A percentile compares a stretch with the other conserved stretches of the same genome.
These are phyloP conservation scores for Acomys russatus DNA, from an alignment of 2,797 vertebrate species.

Conservation along the genomic window DNA sequence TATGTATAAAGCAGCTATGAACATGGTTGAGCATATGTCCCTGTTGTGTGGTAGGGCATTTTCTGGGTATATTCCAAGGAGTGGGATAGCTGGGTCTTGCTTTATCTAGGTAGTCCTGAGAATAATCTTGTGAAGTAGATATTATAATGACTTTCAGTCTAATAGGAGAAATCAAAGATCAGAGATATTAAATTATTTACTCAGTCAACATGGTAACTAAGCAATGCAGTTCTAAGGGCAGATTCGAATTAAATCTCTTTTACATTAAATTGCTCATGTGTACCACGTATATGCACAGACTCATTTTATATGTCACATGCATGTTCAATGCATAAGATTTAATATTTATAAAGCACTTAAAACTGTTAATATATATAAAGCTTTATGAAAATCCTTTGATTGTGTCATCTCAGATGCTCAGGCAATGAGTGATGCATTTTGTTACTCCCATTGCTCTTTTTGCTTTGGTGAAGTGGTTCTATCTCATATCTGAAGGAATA, in stretches of 20 bases:
- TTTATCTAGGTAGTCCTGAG: not conserved
- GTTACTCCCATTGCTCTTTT: not conserved
- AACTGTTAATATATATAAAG: not conserved
- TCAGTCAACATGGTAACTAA: not conserved
- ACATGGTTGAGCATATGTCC: no score
- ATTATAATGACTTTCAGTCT: not conserved
- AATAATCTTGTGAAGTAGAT: not conserved
- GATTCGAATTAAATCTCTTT: not conserved
- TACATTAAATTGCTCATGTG: not conserved
- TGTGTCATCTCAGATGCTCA: not conserved
- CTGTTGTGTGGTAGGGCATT: no score
- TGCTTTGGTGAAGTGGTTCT: not conserved
- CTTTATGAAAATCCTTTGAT: not conserved
- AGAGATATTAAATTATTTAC: not conserved
- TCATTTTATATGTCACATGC: no score
- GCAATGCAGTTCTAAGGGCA: not conserved
- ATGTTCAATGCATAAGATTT: not conserved
- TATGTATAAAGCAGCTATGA: no score
- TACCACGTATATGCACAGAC: no score
- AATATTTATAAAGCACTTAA: not conserved
- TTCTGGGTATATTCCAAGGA: no score
- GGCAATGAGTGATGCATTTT: not conserved
- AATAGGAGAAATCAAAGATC: not conserved
- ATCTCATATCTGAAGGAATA: not conserved
- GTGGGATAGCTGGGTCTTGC: no score